Evolutionary conservation across 2,888 invertebrate genomes (phyloP), one percentile per base, ranked within the genome.

Genomic region (Catocala sponsa): DNA sequence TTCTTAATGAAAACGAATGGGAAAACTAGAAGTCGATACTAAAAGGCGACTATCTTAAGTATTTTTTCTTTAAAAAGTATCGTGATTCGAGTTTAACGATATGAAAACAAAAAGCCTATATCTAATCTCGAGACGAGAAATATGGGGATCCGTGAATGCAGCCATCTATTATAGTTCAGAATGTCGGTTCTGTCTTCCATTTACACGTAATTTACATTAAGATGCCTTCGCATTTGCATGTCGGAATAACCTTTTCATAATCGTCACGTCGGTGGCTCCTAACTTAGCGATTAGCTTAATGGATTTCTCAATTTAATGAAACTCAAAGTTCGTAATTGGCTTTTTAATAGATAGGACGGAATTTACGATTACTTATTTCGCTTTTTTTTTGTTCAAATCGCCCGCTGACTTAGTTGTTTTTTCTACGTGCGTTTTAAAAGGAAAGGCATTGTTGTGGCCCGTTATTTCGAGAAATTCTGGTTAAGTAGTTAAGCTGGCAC

Each of bases 131-230:
- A 46, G 70, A 73, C 80, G 86, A 90, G 89, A 93, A 85, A 91
- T 92, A 92, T 90, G 83, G 83, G 79, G 73, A 80, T 78, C 79
- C 77, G 81, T 84, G 82, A 81, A 86, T 84, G 83, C 84, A 83
- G 82, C 78, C 80, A 79, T 82, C 86, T 86, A 83, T 85, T 82
- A 83, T 79, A 83, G 79, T 86, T 82, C 81, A 82, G 82, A 89
- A 88, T 83, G 85, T 83, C 84, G 83, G 79, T 79, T 73, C 82
- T 83, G 85, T 85, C 84, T 85, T 79, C 84, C 83, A 89, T 90
- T 92, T 89, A 90, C 90, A 90, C 82, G 88, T 90, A 87, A 92
- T 92, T 91, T 91, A 92, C 90, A 91, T 92, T 90, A 89, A 89
- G 87, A 85, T 84, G 83, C 85, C 84, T 83, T 78, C 79, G 81